phyloP scores from a whole-genome alignment of 1,140 invertebrate genomes.

The Bombus balteatus region DNA sequence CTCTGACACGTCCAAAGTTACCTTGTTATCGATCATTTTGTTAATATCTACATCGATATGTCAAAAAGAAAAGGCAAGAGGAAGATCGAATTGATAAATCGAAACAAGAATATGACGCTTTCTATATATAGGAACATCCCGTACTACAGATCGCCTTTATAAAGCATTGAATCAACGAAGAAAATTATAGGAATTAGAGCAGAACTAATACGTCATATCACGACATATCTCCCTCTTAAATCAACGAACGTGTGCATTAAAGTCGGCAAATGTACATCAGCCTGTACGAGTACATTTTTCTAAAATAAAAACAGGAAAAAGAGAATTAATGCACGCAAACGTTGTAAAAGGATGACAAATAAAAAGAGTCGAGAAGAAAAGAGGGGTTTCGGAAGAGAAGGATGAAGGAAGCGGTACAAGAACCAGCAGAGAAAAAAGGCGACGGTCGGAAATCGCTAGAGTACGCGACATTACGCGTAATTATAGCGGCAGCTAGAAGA shows the following conservation, averaged over 20 bases:
- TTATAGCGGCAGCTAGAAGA: conserved; percentile 70
- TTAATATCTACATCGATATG: neutral
- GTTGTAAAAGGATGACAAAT: conserved; percentile 16
- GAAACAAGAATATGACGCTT: neutral
- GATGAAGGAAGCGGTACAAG: conserved; percentile 27
- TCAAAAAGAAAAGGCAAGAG: neutral
- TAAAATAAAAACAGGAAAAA: neutral
- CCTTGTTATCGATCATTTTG: too few species aligned
- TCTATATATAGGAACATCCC: neutral
- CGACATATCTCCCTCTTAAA: conserved; percentile 66
- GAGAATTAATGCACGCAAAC: conserved; percentile 13
- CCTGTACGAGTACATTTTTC: conserved; percentile 8
- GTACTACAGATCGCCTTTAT: neutral
- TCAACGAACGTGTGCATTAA: conserved; percentile 68
- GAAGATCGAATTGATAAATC: neutral
- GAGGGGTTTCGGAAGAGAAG: conserved; percentile 29
- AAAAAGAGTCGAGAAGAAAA: neutral
- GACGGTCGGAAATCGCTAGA: conserved; percentile 23
- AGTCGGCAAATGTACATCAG: conserved; percentile 38
- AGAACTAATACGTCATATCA: conserved; percentile 51
- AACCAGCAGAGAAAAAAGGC: neutral
- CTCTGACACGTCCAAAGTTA: neutral
- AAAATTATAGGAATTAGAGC: conserved; percentile 1
- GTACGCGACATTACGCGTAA: conserved; percentile 67
- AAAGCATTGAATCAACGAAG: neutral